phyloP scores from a whole-genome alignment of 2,888 invertebrate species.

The Lepidochrysops patricia region DNA sequence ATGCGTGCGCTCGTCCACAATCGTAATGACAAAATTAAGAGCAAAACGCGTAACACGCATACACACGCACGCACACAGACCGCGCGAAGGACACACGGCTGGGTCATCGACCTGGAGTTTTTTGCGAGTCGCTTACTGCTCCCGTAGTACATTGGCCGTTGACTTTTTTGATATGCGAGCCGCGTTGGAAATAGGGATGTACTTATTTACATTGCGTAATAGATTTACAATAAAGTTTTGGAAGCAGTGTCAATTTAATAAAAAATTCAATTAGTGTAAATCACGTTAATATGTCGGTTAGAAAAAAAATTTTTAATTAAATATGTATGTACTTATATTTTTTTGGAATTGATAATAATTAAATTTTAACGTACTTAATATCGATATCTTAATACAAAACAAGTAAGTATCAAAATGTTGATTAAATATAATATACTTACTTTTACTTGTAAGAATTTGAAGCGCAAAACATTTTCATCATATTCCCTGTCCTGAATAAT shows the following conservation, averaged over 20 bases:
- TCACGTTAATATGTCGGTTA: too few relatives aligned
- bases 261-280: too few relatives aligned
- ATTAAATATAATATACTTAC: too few relatives aligned
- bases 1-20: conserved; percentile 37
- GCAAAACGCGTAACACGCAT: conserved; percentile 37
- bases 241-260: too few relatives aligned
- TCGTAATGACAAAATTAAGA: conserved; percentile 58
- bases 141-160: conserved; percentile 62
- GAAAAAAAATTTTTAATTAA: conserved; percentile 16
- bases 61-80: conserved; percentile 24
- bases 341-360: too few relatives aligned
- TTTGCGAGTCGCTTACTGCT: conserved; percentile 64
- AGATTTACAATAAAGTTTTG: too few relatives aligned
- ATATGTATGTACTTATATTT: too few relatives aligned
- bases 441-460: too few relatives aligned
- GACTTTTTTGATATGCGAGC: conserved; percentile 42
- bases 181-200: conserved; percentile 55
- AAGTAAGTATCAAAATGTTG: too few relatives aligned
- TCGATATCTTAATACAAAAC: too few relatives aligned
- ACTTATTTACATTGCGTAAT: too few relatives aligned
- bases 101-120: conserved; percentile 66
- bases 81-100: conserved; percentile 65
- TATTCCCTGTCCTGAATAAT: conserved; percentile 7
- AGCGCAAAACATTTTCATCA: conserved; percentile 1
- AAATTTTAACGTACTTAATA: too few relatives aligned